Conservation (phyloP, 2,797 vertebrate genomes). For the Leptodactylus fallax region DNA sequence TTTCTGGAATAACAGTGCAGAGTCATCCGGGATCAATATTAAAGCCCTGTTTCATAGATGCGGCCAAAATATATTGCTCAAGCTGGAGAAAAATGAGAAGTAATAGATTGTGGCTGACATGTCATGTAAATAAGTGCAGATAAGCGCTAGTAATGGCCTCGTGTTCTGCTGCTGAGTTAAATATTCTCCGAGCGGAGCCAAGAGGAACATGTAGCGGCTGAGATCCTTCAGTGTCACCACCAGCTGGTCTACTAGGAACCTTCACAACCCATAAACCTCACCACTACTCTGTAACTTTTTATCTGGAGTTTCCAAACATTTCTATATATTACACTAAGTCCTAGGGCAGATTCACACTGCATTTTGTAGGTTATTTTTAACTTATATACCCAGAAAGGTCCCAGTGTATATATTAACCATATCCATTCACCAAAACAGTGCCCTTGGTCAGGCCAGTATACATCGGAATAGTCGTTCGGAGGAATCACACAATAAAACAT, state of each 20-base stretch:
- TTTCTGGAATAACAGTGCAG: not conserved
- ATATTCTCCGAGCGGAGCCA: constrained; percentile 23
- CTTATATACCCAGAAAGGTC: too few relatives aligned
- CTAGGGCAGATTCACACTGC: too few relatives aligned
- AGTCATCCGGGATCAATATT: not conserved
- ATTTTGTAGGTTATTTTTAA: too few relatives aligned
- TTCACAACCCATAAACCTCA: constrained; percentile 7
- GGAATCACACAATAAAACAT: too few relatives aligned
- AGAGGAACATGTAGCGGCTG: not conserved
- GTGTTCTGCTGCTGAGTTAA: constrained; percentile 11
- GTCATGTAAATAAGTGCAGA: constrained; percentile 43
- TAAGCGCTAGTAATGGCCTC: constrained; percentile 9
- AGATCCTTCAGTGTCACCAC: constrained; percentile 46
- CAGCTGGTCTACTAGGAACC: constrained; percentile 20
- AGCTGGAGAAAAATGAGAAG: not conserved
- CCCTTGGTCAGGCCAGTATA: too few relatives aligned
- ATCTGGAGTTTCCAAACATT: constrained; percentile 35
- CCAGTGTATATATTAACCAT: too few relatives aligned
- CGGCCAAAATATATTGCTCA: constrained; percentile 1
- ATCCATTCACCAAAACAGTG: too few relatives aligned
- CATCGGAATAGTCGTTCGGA: too few relatives aligned
- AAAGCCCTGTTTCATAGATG: not conserved
- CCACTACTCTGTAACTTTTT: constrained; percentile 1
- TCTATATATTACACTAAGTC: constrained; percentile 13
- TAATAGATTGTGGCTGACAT: constrained; percentile 15